These are phyloP conservation scores for Ernsta delagoae DNA, from an alignment of 2,888 invertebrate genomes.

Conservation along the genomic window DNA sequence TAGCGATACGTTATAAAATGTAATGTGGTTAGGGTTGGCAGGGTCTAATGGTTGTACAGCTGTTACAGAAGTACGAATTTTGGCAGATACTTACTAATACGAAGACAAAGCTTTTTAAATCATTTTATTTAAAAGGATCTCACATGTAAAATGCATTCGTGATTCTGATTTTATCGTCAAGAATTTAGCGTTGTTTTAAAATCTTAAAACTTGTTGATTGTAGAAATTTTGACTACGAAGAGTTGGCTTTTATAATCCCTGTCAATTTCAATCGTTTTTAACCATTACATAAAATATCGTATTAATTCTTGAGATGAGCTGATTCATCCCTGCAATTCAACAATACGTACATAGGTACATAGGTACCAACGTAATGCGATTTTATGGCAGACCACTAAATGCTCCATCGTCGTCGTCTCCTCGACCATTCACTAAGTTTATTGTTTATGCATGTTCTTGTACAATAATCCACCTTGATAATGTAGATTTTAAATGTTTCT, in stretches of 20 bases:
- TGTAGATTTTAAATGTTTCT: not conserved
- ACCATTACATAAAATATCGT: not conserved
- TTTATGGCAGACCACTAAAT: slow-evolving; percentile 7
- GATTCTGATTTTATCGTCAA: slow-evolving; percentile 67
- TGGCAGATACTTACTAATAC: too few relatives aligned
- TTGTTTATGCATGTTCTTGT: slow-evolving; percentile 1
- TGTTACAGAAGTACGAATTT: too few relatives aligned
- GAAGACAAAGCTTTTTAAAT: too few relatives aligned
- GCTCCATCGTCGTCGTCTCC: not conserved
- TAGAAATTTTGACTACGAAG: too few relatives aligned
- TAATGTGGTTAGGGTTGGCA: slow-evolving; percentile 25
- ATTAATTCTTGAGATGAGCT: not conserved
- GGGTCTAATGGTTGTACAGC: not conserved
- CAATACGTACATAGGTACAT: not conserved
- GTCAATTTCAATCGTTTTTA: too few relatives aligned
- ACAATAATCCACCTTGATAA: not conserved
- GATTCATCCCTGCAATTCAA: not conserved
- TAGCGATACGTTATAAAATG: slow-evolving; percentile 55
- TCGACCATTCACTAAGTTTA: slow-evolving; percentile 2
- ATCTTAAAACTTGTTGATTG: too few relatives aligned
- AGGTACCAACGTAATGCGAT: not conserved
- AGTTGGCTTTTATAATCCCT: too few relatives aligned
- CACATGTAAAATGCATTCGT: slow-evolving; percentile 60
- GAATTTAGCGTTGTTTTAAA: slow-evolving; percentile 58
- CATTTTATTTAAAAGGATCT: too few relatives aligned